Evolutionary conservation across 2,888 invertebrate genomes (phyloP).

Genomic region (Octonoba sinensis): DNA sequence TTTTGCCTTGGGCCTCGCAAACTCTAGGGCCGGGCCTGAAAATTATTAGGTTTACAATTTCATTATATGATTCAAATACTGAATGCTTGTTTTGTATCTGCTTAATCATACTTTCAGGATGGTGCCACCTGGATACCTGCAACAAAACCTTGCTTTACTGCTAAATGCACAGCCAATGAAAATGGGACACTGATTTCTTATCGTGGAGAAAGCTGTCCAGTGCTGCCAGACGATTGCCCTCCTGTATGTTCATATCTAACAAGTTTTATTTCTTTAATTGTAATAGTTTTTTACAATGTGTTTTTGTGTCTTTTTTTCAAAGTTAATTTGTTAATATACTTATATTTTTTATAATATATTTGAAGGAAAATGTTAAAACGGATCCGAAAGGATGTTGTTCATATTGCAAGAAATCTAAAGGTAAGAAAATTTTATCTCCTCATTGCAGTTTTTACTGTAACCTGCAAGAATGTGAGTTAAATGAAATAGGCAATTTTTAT

Average conservation of each 20-base stretch:
- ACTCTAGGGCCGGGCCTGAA: too few species aligned
- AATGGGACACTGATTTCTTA: slow-evolving; percentile 52
- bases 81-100: too few species aligned
- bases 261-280: neutral
- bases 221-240: slow-evolving; percentile 56
- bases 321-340: too few species aligned
- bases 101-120: slow-evolving; percentile 25
- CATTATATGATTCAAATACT: too few species aligned
- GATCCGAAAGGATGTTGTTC: slow-evolving; percentile 55
- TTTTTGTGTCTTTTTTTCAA: neutral
- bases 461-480: too few species aligned
- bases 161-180: slow-evolving; percentile 48
- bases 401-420: slow-evolving; percentile 45
- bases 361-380: slow-evolving; percentile 45
- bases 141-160: slow-evolving; percentile 58
- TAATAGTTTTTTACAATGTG: neutral
- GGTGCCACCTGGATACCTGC: slow-evolving; percentile 57
- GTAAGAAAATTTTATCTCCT: slow-evolving; percentile 6
- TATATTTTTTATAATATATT: too few species aligned
- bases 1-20: too few species aligned
- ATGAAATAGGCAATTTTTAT: too few species aligned
- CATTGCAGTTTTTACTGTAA: too few species aligned
- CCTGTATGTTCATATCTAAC: slow-evolving; percentile 41
- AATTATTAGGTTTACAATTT: too few species aligned
- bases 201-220: slow-evolving; percentile 48